Base-by-base conservation (phyloP, 2,888 invertebrate genomes). In the Drosophila lacicola region DNA sequence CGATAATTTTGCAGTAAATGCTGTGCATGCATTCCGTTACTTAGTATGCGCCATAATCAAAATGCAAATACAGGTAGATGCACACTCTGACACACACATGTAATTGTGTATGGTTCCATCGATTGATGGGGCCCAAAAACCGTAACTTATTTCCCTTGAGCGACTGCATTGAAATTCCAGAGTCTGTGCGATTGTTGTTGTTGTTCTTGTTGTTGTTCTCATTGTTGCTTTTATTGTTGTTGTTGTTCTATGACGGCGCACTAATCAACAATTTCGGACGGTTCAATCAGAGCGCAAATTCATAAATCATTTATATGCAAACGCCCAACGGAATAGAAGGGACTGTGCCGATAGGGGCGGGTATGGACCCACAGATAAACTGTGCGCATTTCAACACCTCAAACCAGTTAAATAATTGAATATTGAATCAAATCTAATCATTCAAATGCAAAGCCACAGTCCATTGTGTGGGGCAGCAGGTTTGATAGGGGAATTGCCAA, bases 321-420 rank as follows among this genome's bases (percentile, higher is more conserved):
- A 74, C 75, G 70, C 50, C 66, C 75, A 74, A 25, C 44, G 57
- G 63, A 66, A 46, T 47, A 47, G 36, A 54, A 39, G 34, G 29
- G 44, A 45, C 49, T 10, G 17, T 9, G 25, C 45, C 21, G 55
- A 46, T 33, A 19, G 36, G 21, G 13, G 37, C 1, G 19, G 50
- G 8, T 10, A 3, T 25, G 19, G 13, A 19, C 50, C 47, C 46
- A 21, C 54, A 63, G 71, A 49, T 74, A 78, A 78, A 73, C 73
- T 74, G 73, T 58, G 53, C 70, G 72, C 77, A 79, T 81, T 86
- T 88, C 84, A 76, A 86, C 88, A 84, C 87, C 82, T 82, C 78
- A 87, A 81, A 81, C 81, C 84, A 78, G 80, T 80, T 80, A 74
- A 86, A 88, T 89, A 89, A 90, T 89, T 89, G 80, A 89, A 89